Evolutionary conservation across 2,888 invertebrate genomes (phyloP), one percentile per base, ranked within the genome.

Genomic region (Tricholauxania praeusta): DNA sequence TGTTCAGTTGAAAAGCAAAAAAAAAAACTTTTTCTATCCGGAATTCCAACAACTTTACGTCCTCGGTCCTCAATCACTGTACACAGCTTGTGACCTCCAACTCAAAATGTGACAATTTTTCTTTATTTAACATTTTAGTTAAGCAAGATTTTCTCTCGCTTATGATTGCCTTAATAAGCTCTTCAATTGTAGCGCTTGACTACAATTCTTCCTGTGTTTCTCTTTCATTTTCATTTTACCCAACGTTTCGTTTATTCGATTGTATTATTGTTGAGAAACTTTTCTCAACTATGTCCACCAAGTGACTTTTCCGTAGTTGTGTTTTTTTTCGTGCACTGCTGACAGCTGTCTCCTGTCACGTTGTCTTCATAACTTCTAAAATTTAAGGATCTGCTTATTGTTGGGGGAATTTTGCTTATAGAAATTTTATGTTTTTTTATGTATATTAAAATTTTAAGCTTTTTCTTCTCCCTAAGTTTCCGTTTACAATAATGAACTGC

Each of bases 401-500:
- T 39, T 39, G 10, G 39, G 10, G 39, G 39, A 39, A 5, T 0
- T 39, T 39, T 39, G 6, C 10, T 39, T 39, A 39, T 4, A 10
- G 10, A 39, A 39, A 39, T 8, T 12, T 15, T 39, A 48, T 47
- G 1, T 17, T n/a, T n/a, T 64, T 64, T 47, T 12, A 64, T 47
- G 51, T 17, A 49, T 15, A 49, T 64, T 64, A 64, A 49, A 64
- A 64, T 28, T 39, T 39, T 49, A 64, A 49, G 39, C 39, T 39
- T 10, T 39, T 39, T 39, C 39, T 28, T 22, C 49, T 64, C 49
- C 51, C 22, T 17, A 19, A 39, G 28, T 51, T 14, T 49, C 51
- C 51, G 64, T 28, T 51, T 52, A 22, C 51, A 49, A 64, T 64
- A 64, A 64, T 64, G 64, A 64, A 64, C 49, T 51, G 63, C 19